phyloP scores from a whole-genome alignment of 2,888 invertebrate species.

The Archips crataeganus region DNA sequence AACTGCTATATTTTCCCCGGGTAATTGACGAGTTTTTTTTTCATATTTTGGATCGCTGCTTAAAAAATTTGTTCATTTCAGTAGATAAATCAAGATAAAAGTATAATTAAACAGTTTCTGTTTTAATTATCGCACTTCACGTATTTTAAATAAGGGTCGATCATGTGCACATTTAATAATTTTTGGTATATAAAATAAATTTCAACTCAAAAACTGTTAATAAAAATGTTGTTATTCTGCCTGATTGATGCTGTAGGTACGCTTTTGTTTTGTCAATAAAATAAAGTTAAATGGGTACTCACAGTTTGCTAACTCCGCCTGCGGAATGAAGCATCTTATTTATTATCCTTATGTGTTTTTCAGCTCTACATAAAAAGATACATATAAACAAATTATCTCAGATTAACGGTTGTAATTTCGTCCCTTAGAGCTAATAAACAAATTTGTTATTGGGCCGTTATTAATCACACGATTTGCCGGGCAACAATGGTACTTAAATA shows the following conservation, averaged over 20 bases:
- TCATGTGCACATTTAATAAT: too few relatives aligned
- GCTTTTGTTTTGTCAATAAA: background rate
- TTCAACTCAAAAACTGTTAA: background rate
- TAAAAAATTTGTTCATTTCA: background rate
- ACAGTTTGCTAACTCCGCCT: background rate
- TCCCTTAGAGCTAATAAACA: background rate
- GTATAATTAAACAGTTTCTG: too few relatives aligned
- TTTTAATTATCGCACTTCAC: too few relatives aligned
- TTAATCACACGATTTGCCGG: background rate
- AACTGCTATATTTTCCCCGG: background rate
- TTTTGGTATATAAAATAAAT: too few relatives aligned
- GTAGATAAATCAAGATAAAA: background rate
- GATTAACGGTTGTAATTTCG: background rate
- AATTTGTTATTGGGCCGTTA: background rate
- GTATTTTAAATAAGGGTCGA: too few relatives aligned
- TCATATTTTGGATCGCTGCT: background rate
- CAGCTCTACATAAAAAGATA: background rate
- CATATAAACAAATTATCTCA: conserved; percentile 3
- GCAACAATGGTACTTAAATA: background rate
- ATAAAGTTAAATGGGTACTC: background rate
- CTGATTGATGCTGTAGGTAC: background rate
- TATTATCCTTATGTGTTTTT: background rate
- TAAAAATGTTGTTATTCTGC: background rate
- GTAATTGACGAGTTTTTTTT: background rate
- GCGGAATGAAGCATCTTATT: background rate